Evolutionary conservation across 37 sponge, comb jelly and placozoan species (phyloP), one percentile per base, ranked within the genome.

Genomic region (Ianthella basta): DNA sequence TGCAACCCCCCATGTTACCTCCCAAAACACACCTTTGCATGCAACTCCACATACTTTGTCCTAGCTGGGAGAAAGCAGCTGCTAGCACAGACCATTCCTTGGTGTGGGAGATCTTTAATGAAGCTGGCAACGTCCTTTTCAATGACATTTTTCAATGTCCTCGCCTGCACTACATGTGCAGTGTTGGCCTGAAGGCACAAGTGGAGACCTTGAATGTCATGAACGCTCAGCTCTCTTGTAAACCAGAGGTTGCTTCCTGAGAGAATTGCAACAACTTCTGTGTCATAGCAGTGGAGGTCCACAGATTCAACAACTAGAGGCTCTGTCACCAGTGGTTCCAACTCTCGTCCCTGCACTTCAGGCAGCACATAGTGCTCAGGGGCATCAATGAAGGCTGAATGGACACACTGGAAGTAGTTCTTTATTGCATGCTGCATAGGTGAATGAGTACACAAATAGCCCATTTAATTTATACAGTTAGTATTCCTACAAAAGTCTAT

Each of bases 161-260:
- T 69, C 35, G 34, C 70, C 29, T 35, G 70, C 29, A 69, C 18
- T 35, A 27, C 35, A 35, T 5, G 29, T 34, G 35, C 29, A 35
- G 29, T 69, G 70, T 69, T 69, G 34, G 70, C 34, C 8, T 69
- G 70, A 18, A 69, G 70, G 70, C 70, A 69, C 18, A 32, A 14
- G 70, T 32, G 1, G 12, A 69, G 18, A 33, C 34, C 34, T 32
- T 33, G 70, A 32, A 69, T 1, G 15, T 69, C 34, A 30, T 69
- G 34, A 6, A 69, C 33, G 3, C 35, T 5, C 12, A 35, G 33
- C 12, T 30, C 34, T 13, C 70, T 69, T 30, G 34, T 35, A 30
- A 69, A 69, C 70, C 70, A 69, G 35, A 69, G 34, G 70, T 69
- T 69, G 34, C 34, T 69, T 32, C 70, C 70, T 2, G 35, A 69